A percentile compares a stretch with the other conserved stretches of the same genome.
Evolutionary conservation across 2,888 invertebrate species (phyloP).

Genomic region (Ellobium chinense): DNA sequence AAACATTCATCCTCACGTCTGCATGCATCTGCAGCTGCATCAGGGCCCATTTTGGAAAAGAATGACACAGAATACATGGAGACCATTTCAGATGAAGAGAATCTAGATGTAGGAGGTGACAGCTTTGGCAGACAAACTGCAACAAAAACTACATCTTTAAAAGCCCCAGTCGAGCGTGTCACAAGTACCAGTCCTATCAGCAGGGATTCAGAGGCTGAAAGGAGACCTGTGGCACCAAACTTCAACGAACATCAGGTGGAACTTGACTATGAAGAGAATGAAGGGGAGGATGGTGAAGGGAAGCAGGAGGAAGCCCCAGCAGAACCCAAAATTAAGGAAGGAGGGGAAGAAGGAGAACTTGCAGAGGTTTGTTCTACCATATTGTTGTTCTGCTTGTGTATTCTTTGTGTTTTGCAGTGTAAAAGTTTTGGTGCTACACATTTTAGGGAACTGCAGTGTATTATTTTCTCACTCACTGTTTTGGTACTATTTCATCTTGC

Average conservation of each 20-base stretch:
- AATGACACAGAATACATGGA: constrained; percentile 46
- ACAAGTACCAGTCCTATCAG: neutral
- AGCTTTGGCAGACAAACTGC: neutral
- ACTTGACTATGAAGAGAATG: constrained; percentile 79
- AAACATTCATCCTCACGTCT: neutral
- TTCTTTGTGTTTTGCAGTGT: neutral
- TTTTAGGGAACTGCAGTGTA: no score
- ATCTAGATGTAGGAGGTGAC: constrained; percentile 31
- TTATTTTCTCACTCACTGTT: no score
- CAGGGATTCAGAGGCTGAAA: constrained; percentile 32
- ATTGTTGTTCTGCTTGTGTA: neutral
- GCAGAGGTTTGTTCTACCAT: constrained; percentile 19
- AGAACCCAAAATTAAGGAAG: constrained; percentile 61
- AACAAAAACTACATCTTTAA: neutral
- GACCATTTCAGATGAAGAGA: constrained; percentile 52
- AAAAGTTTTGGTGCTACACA: neutral
- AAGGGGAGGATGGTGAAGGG: constrained; percentile 55
- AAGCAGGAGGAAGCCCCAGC: constrained; percentile 55
- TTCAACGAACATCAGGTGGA: constrained; percentile 77
- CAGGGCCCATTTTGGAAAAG: neutral
- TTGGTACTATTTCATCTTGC: no score
- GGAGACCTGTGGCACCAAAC: constrained; percentile 45
- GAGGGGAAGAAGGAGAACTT: constrained; percentile 52
- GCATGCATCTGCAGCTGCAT: neutral
- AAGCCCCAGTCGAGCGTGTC: constrained; percentile 16